A percentile compares a stretch with the other conserved stretches of the same genome.
These are phyloP conservation scores for Python bivittatus DNA, from an alignment of 2,113 vertebrate species.

Conservation along the genomic window DNA sequence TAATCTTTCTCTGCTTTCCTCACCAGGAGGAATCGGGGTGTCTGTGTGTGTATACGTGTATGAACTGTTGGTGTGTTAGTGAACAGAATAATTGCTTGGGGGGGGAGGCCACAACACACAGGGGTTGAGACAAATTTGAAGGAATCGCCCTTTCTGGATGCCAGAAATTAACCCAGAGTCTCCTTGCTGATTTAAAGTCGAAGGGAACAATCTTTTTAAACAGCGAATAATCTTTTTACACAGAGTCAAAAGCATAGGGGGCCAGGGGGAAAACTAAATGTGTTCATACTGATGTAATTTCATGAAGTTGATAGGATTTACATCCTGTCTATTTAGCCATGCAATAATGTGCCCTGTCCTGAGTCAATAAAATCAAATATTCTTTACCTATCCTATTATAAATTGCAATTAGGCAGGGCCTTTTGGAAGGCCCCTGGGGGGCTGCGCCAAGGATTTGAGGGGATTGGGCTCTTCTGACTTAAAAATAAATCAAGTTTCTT, in stretches of 20 bases:
- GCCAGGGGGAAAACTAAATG: too few relatives aligned
- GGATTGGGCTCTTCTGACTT: background rate
- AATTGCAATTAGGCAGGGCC: background rate
- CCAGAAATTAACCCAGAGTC: background rate
- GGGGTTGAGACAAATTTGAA: background rate
- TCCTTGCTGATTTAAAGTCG: background rate
- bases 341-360: too few relatives aligned
- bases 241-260: background rate
- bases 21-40: background rate
- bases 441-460: background rate
- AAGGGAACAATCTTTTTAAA: background rate
- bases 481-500: background rate
- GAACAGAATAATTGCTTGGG: background rate
- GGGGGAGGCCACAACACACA: too few relatives aligned
- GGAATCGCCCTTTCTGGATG: background rate
- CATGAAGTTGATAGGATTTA: too few relatives aligned
- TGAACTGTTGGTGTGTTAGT: background rate
- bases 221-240: background rate
- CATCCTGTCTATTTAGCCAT: too few relatives aligned
- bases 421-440: background rate
- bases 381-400: background rate
- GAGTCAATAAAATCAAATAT: background rate
- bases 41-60: too few relatives aligned
- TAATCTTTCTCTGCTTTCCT: background rate
- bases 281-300: too few relatives aligned